These are phyloP conservation scores for Clarias magur DNA, from an alignment of 2,113 vertebrate genomes.

Conservation along the genomic window DNA sequence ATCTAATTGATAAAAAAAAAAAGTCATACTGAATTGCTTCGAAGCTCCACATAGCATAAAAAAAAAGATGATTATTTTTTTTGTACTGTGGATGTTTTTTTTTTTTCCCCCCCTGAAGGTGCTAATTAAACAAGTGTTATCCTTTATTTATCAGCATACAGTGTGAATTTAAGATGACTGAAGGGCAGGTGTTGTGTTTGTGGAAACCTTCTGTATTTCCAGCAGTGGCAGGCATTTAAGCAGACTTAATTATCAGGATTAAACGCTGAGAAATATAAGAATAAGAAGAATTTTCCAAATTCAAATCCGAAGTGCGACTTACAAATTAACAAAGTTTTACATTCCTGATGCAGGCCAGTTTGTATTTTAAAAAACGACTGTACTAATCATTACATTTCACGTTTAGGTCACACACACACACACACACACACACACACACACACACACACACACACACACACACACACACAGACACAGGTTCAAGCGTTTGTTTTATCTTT, in stretches of 20 bases:
- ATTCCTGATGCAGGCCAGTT: not conserved
- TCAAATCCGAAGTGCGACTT: too few species aligned
- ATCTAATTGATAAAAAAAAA: too few species aligned
- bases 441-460: not conserved
- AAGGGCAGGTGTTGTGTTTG: not conserved
- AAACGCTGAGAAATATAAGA: not conserved
- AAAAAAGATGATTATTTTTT: not conserved
- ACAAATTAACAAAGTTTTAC: not conserved
- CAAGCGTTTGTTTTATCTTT: too few species aligned
- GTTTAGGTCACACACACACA: too few species aligned
- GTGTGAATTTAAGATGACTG: not conserved
- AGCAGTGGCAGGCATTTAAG: not conserved
- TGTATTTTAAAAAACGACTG: not conserved
- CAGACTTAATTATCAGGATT: not conserved
- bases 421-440: too few species aligned
- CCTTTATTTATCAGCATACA: not conserved
- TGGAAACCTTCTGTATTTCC: not conserved
- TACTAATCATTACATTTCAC: not conserved
- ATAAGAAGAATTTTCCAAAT: not conserved
- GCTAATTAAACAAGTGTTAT: not conserved
- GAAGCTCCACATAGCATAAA: not conserved
- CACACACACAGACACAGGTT: not conserved
- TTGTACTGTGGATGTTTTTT: not conserved
- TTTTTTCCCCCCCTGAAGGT: not conserved
- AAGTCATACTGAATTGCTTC: not conserved